Evolutionary conservation across 2,113 vertebrate genomes (phyloP).

Genomic region (Poicephalus gulielmi): DNA sequence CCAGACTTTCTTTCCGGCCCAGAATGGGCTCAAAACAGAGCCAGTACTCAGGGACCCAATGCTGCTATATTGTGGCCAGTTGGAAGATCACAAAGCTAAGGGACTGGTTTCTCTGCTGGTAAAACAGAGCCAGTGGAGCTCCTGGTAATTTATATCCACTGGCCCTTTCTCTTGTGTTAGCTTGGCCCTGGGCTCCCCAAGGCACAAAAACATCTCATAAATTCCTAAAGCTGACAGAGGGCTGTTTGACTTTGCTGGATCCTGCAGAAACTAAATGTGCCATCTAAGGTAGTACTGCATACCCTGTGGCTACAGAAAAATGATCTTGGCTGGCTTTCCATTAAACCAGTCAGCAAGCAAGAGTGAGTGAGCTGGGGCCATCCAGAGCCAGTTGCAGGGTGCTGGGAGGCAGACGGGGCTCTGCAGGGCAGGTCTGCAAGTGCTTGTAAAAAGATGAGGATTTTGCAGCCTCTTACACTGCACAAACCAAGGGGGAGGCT

Average conservation of each 20-base stretch:
- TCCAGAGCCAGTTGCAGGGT: neutral
- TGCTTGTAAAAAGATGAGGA: neutral
- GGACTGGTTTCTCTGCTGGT: neutral
- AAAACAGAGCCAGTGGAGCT: fast-evolving
- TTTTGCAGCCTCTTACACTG: neutral
- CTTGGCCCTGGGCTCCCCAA: neutral
- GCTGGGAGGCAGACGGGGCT: neutral
- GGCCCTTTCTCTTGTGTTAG: neutral
- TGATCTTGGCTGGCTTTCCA: neutral
- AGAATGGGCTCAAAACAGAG: neutral
- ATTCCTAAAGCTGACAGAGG: neutral
- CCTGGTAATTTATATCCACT: neutral
- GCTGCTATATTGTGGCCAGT: neutral
- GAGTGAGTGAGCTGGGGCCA: neutral
- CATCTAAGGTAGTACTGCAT: neutral
- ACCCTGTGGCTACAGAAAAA: neutral
- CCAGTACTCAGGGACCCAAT: fast-evolving
- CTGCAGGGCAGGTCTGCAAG: neutral
- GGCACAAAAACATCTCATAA: neutral
- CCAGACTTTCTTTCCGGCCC: neutral
- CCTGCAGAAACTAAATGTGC: neutral
- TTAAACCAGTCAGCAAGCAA: neutral
- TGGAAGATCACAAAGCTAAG: fast-evolving
- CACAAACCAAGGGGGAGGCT: neutral
- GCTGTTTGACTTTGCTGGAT: neutral